A percentile compares a stretch with the other conserved stretches of the same genome.
Conservation (phyloP, 2,888 invertebrate species). For the Hypolimnas misippus region DNA sequence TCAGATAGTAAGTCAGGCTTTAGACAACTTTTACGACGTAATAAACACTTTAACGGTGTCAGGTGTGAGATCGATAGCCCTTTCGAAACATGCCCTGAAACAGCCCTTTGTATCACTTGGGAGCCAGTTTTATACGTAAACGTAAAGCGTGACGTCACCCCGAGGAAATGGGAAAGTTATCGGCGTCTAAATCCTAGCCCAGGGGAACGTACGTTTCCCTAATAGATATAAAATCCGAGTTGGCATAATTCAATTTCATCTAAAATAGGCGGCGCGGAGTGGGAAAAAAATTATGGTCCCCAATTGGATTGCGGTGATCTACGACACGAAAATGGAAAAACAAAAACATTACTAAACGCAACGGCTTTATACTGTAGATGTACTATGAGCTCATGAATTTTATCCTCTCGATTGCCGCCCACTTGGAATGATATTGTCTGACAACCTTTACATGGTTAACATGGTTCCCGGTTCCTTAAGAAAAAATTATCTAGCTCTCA, state of each 20-base stretch:
- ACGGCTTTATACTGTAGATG: no score
- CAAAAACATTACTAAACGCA: constrained; percentile 6
- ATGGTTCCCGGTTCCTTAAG: no score
- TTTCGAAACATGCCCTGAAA: constrained; percentile 43
- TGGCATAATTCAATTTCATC: constrained; percentile 76
- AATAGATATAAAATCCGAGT: constrained; percentile 81
- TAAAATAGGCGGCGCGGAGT: constrained; percentile 37
- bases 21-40: constrained; percentile 47
- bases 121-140: constrained; percentile 31
- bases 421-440: no score
- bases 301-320: constrained; percentile 30
- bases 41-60: constrained; percentile 44
- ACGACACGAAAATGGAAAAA: not conserved
- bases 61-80: constrained; percentile 70
- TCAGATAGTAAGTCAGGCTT: constrained; percentile 33
- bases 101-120: constrained; percentile 29
- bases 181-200: constrained; percentile 77
- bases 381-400: no score
- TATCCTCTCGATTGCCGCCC: no score
- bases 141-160: constrained; percentile 37
- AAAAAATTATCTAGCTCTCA: no score
- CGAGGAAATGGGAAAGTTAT: constrained; percentile 81
- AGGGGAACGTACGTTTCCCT: constrained; percentile 72
- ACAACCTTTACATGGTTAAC: no score
- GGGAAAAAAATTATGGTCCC: constrained; percentile 41